Evolutionary conservation across 1,140 invertebrate species (phyloP).

Genomic region (Ephestia elutella): DNA sequence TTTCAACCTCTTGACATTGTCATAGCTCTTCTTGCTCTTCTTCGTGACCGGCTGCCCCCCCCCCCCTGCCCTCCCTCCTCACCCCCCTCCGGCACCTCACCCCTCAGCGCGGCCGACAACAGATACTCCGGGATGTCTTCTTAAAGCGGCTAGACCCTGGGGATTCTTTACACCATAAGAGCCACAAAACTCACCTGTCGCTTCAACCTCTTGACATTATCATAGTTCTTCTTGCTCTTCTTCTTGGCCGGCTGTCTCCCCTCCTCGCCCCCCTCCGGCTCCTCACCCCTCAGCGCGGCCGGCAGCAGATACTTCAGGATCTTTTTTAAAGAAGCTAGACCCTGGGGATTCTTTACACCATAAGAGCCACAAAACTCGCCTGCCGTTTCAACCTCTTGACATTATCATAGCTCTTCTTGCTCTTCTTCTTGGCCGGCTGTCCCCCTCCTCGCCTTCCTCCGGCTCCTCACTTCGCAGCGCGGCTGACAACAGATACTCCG

Average conservation of each 20-base stretch:
- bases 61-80: slow-evolving; percentile 61
- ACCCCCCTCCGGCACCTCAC: slow-evolving; percentile 75
- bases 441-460: too few species aligned
- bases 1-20: slow-evolving; percentile 59
- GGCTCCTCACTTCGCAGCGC: slow-evolving; percentile 78
- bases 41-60: slow-evolving; percentile 28
- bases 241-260: slow-evolving; percentile 30
- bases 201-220: slow-evolving; percentile 60
- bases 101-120: slow-evolving; percentile 82
- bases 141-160: slow-evolving; percentile 88
- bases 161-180: slow-evolving; percentile 86
- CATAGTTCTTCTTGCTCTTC: slow-evolving; percentile 54
- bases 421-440: slow-evolving; percentile 43
- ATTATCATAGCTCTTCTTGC: slow-evolving; percentile 53
- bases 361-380: slow-evolving; percentile 29
- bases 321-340: too few species aligned
- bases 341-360: background rate
- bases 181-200: slow-evolving; percentile 47
- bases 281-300: slow-evolving; percentile 77
- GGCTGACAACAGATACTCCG: slow-evolving; percentile 93
- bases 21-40: slow-evolving; percentile 54
- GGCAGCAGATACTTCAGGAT: slow-evolving; percentile 97
- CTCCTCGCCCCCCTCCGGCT: too few species aligned
- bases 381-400: slow-evolving; percentile 63
- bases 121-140: slow-evolving; percentile 97